Base-by-base conservation (phyloP, 1,140 invertebrate species). In the Bombus confusus region DNA sequence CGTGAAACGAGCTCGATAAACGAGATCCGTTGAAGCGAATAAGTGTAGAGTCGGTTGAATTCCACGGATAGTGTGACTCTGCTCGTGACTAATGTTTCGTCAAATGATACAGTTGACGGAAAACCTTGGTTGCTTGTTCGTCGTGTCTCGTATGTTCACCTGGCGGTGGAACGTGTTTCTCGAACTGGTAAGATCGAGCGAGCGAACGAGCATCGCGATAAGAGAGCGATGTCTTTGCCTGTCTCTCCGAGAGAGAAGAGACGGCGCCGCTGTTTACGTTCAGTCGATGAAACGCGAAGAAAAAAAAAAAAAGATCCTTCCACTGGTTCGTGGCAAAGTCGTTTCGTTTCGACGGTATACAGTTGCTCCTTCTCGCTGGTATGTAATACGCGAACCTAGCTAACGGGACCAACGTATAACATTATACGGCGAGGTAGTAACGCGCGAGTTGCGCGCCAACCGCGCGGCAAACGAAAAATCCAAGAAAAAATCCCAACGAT, bases 1-100 rank as follows among this genome's bases (percentile, higher is more conserved):
- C 10, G 76, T 2, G 9, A 43, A 82, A 34, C n/a, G 15, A 34
- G 18, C n/a, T 47, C 31, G 83, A 59, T 34, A 43, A 66, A 77
- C 37, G 25, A 25, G 52, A 37, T 22, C n/a, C 82, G 80, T 34
- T 43, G 28, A 57, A 62, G 47, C 34, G 47, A 57, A 52, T 13
- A 34, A 28, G 3, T 37, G 22, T 9, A 8, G 31, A n/a, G 31
- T 13, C 12, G 41, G 15, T 57, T 68, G 68, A 72, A 85, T 85
- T 80, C 83, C 79, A 59, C 71, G 71, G 43, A 81, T 68, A 85
- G 81, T 68, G 84, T 75, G 79, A 81, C 59, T 75, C 83, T 25
- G 43, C 78, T 85, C 57, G 79, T 85, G 84, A 85, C 78, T 85
- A 85, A 85, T 81, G 84, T 85, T 85, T 81, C 79, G 78, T 85